Base-by-base conservation (phyloP, 2,113 vertebrate genomes). In the Siniperca chuatsi region DNA sequence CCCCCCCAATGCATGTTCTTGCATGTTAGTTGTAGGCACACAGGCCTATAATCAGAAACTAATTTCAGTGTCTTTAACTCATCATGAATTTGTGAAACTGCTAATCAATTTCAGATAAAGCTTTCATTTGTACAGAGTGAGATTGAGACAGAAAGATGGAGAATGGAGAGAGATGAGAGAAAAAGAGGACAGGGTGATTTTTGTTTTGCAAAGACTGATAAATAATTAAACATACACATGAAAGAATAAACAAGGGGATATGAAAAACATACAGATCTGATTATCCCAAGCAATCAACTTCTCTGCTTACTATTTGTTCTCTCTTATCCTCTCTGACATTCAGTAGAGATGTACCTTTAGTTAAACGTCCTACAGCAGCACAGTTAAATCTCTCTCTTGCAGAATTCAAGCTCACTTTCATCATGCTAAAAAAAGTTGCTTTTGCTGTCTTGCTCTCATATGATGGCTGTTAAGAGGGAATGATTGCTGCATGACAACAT, bases 21-120 rank as follows among this genome's bases (percentile, higher is more conserved):
- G 57, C n/a, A 50, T 42, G 50, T 84, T 69, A 61, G 61, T 62
- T 79, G 42, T 78, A 10, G 1, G 18, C 54, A 29, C 65, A 55
- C 52, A 33, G 72, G 57, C 68, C 66, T 15, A 58, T 69, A 60
- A 88, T 90, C 84, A 87, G 84, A 90, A 86, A 80, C 67, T 90
- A 54, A 89, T 92, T 81, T 37, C 62, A 84, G 54, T 67, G 33
- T 80, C 46, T n/a, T 68, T 54, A 82, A 82, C 29, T 83, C 68
- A 64, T 67, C 54, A 81, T 60, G 58, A 75, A 85, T 77, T 82
- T 83, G 81, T 78, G 58, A 79, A 88, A 33, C 69, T 79, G 73
- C 73, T 67, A 79, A 87, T 88, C 79, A 81, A 40, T 81, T 82
- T 77, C 16, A 68, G 12, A 72, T 67, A 13, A 75, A 65, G 67